Base-by-base conservation (phyloP, 2,888 invertebrate species). In the Cryptocheilus praepositus region DNA sequence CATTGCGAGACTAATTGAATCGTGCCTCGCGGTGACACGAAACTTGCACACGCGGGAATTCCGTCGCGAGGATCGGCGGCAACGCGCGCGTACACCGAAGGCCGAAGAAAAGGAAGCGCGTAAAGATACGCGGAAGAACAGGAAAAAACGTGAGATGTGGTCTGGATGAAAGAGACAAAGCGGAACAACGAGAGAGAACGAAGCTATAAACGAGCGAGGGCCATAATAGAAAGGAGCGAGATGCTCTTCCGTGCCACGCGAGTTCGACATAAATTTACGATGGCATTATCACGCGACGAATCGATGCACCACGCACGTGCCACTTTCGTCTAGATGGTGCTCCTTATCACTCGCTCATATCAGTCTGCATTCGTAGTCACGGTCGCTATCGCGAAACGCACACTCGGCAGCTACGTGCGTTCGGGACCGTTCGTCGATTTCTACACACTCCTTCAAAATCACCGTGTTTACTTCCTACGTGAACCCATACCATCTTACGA, bases 381-480 rank as follows among this genome's bases (percentile, higher is more conserved):
- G 19, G 22, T 21, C 44, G 13, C 19, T 43, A 57, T 16, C 57
- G 28, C 49, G 49, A 49, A 49, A 49, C n/a, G n/a, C 16, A 19
- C 49, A 49, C 25, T n/a, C 36, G 55, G 55, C 36, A 18, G 28
- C n/a, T 55, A 28, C 11, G 36, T 36, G 36, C 36, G 36, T 11
- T 7, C 13, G 36, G 8, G 11, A 36, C 36, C 7, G 11, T 36
- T 7, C 7, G 7, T 7, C 57, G 64, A 65, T 73, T 73, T 71
- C 71, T 73, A 65, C 64, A 62, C 60, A 52, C 70, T 25, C 69
- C 62, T 74, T 70, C 45, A 62, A 61, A 65, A 62, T 46, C 69
- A 36, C 25, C 71, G 71, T 68, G 74, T 70, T 77, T 68, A 73
- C 70, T 74, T 77, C 78, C 70, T 77, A 70, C 67, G 70, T 68